A percentile compares a stretch with the other conserved stretches of the same genome.
These are phyloP conservation scores for Ictidomys tridecemlineatus DNA, from an alignment of 2,113 vertebrate genomes.

Conservation along the genomic window DNA sequence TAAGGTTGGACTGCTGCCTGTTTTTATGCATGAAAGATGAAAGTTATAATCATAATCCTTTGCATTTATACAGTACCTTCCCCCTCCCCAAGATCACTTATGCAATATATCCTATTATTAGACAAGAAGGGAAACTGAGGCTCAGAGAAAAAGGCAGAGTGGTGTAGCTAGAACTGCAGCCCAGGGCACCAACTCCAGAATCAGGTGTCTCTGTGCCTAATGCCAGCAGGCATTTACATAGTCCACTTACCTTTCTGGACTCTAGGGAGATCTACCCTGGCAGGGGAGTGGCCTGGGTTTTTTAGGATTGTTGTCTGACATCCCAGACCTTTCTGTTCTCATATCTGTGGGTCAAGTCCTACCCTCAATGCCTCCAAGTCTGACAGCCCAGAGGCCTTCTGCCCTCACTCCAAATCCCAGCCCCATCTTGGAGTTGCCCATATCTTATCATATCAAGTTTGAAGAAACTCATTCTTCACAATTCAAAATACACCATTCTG, in stretches of 20 bases:
- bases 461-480: background rate
- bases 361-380: background rate
- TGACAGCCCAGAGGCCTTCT: background rate
- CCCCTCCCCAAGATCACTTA: background rate
- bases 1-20: background rate
- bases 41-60: background rate
- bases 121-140: constrained; percentile 45
- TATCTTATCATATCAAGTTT: background rate
- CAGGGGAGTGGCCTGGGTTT: background rate
- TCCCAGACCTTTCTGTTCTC: background rate
- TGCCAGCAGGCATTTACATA: background rate
- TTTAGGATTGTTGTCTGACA: background rate
- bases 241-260: background rate
- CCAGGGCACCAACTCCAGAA: background rate
- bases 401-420: background rate
- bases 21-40: background rate
- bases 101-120: background rate
- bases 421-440: too few relatives aligned
- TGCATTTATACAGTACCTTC: background rate
- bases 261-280: background rate
- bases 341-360: background rate
- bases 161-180: background rate
- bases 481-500: background rate
- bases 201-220: background rate
- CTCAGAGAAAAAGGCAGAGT: background rate